Evolutionary conservation across 1,140 invertebrate genomes (phyloP).

Genomic region (Radopholus similis): DNA sequence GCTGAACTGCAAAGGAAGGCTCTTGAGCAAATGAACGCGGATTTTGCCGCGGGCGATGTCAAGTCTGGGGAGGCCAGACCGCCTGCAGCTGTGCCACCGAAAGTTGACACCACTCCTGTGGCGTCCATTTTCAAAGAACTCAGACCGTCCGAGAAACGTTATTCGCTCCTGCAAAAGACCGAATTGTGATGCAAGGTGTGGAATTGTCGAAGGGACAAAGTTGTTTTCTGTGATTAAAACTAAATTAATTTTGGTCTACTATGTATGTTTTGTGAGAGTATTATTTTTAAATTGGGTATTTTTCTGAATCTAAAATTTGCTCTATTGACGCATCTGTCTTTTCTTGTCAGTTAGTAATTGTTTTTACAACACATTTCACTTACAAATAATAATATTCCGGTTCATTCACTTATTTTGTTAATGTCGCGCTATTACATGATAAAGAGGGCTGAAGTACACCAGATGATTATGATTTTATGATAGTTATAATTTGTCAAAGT

Average conservation of each 20-base stretch:
- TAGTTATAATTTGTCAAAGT: too few relatives aligned
- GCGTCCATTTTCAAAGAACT: constrained; percentile 60
- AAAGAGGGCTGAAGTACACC: too few relatives aligned
- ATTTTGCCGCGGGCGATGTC: constrained; percentile 11
- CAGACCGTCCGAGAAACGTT: constrained; percentile 59
- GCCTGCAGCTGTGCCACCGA: constrained; percentile 33
- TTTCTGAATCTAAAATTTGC: too few relatives aligned
- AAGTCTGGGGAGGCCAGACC: neutral
- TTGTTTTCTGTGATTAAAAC: neutral
- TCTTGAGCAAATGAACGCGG: constrained; percentile 40
- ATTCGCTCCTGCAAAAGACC: constrained; percentile 53
- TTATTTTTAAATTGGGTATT: too few relatives aligned
- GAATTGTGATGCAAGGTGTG: constrained; percentile 53
- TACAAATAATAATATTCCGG: too few relatives aligned
- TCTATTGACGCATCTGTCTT: too few relatives aligned
- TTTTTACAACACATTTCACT: too few relatives aligned
- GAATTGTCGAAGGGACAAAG: too few relatives aligned
- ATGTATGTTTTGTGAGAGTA: neutral
- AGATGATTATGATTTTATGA: too few relatives aligned
- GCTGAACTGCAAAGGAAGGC: constrained; percentile 51
- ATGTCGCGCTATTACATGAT: too few relatives aligned
- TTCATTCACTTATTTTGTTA: too few relatives aligned
- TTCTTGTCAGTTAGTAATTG: too few relatives aligned
- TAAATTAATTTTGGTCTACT: neutral
- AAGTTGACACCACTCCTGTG: constrained; percentile 51